Percentiles rank a stretch among this genome's conserved stretches.
phyloP scores from a whole-genome alignment of 2,888 invertebrate species.

The Cosmorhoe ocellata region DNA sequence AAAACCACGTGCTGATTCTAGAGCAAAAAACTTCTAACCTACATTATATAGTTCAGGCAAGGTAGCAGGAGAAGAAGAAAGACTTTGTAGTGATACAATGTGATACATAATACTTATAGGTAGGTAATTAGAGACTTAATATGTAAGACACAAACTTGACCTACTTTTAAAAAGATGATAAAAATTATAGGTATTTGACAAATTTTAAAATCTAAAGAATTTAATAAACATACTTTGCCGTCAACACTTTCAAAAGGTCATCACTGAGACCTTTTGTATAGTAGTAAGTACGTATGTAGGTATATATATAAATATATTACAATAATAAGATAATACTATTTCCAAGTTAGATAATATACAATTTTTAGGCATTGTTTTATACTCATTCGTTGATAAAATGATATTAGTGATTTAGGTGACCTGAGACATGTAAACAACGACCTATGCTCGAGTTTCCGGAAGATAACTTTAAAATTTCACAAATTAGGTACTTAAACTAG shows the following conservation, averaged over 20 bases:
- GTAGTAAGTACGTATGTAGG: not conserved
- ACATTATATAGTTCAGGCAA: too few relatives aligned
- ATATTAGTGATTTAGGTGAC: constrained; percentile 23
- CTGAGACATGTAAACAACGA: constrained; percentile 19
- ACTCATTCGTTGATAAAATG: constrained; percentile 10
- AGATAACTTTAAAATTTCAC: constrained; percentile 18
- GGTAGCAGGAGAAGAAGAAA: too few relatives aligned
- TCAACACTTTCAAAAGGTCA: constrained; percentile 12
- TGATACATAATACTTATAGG: too few relatives aligned
- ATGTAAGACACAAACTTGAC: constrained; percentile 15
- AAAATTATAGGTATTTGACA: not conserved
- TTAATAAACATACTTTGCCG: not conserved
- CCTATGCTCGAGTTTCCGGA: constrained; percentile 4
- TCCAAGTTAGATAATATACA: not conserved
- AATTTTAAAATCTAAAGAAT: too few relatives aligned
- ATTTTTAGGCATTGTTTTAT: too few relatives aligned
- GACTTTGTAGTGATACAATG: too few relatives aligned
- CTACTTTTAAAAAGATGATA: constrained; percentile 13
- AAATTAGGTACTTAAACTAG: not conserved
- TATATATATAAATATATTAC: too few relatives aligned
- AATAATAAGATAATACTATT: too few relatives aligned
- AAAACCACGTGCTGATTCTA: too few relatives aligned
- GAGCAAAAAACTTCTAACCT: too few relatives aligned
- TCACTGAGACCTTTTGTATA: constrained; percentile 3
- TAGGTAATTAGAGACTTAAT: too few relatives aligned